Evolutionary conservation across 2,888 invertebrate genomes (phyloP).

Genomic region (Chymomyza procnemis): DNA sequence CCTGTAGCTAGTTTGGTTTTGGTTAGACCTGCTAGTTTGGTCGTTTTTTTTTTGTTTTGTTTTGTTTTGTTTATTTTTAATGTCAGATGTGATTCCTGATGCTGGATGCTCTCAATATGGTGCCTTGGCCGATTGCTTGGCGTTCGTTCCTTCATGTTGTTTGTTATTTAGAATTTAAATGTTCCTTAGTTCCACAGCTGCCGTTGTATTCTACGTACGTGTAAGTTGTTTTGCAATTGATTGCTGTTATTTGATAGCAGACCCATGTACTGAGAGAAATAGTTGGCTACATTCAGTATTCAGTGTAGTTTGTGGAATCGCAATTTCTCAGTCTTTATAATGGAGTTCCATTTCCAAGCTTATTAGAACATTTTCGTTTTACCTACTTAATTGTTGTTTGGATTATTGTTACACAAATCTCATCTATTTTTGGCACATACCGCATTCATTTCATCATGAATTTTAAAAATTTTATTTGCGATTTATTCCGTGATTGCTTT

Average conservation of each 20-base stretch:
- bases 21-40: conserved; percentile 21
- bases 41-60: conserved; percentile 7
- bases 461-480: too few relatives aligned
- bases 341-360: too few relatives aligned
- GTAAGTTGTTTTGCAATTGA: conserved; percentile 1
- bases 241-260: background rate
- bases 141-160: conserved; percentile 1
- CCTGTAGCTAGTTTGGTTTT: conserved; percentile 11
- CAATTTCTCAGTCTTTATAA: too few relatives aligned
- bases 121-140: background rate
- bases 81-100: background rate
- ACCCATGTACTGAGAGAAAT: background rate
- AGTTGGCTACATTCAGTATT: too few relatives aligned
- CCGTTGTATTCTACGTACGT: background rate
- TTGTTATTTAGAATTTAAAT: conserved; percentile 54
- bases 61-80: background rate
- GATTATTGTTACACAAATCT: too few relatives aligned
- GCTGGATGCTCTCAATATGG: background rate
- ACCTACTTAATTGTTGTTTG: too few relatives aligned
- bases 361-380: too few relatives aligned
- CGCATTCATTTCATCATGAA: too few relatives aligned
- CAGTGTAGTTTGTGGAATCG: too few relatives aligned
- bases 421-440: too few relatives aligned
- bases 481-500: too few relatives aligned
- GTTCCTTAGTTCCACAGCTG: conserved; percentile 2